Evolutionary conservation across 2,888 invertebrate species (phyloP), one percentile per base, ranked within the genome.

Genomic region (Trichopria drosophilae): DNA sequence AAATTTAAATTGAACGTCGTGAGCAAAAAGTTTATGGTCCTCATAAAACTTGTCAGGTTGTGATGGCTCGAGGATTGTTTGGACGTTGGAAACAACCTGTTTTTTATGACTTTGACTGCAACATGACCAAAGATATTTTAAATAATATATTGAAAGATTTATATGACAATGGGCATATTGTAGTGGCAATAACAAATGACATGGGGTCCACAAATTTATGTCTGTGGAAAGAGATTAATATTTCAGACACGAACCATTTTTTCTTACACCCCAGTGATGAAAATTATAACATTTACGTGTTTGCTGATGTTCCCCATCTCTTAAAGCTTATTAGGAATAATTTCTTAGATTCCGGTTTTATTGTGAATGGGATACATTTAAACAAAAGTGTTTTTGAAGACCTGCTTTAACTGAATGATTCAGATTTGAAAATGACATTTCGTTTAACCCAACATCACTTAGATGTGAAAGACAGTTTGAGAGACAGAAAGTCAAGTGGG

Each of bases 81-180:
- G 10, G 16, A 9, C 35, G 28, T 3, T 58, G 52, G 55, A 58
- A 55, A 24, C 52, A 55, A 39, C 46, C 49, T 4, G 40, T 58
- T 5, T 58, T 19, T 45, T 58, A 42, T 43, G 46, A 49, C 22
- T 55, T 46, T 48, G 58, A 58, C 24, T 9, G 13, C 12, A n/a
- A 31, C 13, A 53, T 50, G 55, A 45, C 55, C 15, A 53, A 50
- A 9, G 19, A 45, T 15, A 37, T 55, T 34, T 36, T 55, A 6
- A 20, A 20, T 6, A 19, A 39, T n/a, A 34, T 55, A 18, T 50
- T 55, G 18, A 9, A 6, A 13, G 13, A 36, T 15, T 35, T 55
- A 23, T 44, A 58, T 23, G 15, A 43, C 18, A 23, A 22, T 24
- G 51, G 47, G 6, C 53, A 42, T 32, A 35, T 31, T 39, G 52